phyloP scores from a whole-genome alignment of 2,113 vertebrate species.

The Pseudopodoces humilis region DNA sequence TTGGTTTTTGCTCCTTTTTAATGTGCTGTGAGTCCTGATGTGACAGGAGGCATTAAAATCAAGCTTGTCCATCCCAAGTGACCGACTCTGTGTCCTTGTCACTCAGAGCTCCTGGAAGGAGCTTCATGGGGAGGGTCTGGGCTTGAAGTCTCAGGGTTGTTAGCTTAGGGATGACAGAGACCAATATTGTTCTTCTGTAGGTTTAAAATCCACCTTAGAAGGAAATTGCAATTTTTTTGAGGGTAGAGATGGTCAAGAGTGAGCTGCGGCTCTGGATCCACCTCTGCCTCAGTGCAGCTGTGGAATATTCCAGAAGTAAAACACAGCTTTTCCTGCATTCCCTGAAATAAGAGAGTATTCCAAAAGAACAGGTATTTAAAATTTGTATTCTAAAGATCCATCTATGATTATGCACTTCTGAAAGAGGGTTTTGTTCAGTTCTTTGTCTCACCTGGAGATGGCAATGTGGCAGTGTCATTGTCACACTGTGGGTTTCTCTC shows the following conservation, averaged over 20 bases:
- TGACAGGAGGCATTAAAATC: not conserved
- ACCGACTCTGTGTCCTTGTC: not conserved
- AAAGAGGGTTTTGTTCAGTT: not conserved
- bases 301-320: not conserved
- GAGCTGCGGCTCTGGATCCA: not conserved
- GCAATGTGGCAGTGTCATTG: constrained; percentile 23
- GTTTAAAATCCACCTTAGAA: not conserved
- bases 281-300: not conserved
- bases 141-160: not conserved
- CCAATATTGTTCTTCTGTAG: accelerated
- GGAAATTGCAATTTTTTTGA: accelerated
- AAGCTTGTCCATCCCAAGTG: too few relatives aligned
- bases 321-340: not conserved
- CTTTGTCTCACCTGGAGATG: constrained; percentile 42
- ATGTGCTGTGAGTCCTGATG: not conserved
- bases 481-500: not conserved
- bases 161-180: not conserved
- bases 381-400: accelerated
- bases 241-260: too few relatives aligned
- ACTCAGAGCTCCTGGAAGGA: not conserved
- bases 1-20: not conserved
- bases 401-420: accelerated
- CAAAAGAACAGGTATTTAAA: accelerated
- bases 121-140: not conserved
- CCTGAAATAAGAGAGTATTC: not conserved